These are phyloP conservation scores for Dastarcus helophoroides DNA, from an alignment of 2,888 invertebrate species.

Conservation along the genomic window DNA sequence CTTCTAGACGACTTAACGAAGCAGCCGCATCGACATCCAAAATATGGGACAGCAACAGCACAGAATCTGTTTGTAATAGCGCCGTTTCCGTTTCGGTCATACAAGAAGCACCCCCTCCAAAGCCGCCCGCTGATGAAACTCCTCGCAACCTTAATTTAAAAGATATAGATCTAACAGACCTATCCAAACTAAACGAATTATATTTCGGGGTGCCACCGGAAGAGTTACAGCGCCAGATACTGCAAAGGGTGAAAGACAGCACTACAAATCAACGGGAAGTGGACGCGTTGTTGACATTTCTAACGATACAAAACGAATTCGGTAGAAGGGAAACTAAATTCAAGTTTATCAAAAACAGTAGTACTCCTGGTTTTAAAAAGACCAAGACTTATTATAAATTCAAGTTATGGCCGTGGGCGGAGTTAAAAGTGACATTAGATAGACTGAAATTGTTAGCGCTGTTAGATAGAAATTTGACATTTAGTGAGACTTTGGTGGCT, in stretches of 20 bases:
- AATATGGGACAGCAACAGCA: conserved; percentile 31
- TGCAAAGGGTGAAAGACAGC: no score
- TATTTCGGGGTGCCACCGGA: no score
- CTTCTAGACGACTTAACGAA: conserved; percentile 3
- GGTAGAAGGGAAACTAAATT: no score
- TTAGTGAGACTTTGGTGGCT: conserved; percentile 70
- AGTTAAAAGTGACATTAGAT: conserved; percentile 82
- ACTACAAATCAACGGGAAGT: no score
- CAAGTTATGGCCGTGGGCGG: conserved; percentile 49
- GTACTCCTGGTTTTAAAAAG: conserved; percentile 22
- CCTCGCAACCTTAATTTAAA: conserved; percentile 5
- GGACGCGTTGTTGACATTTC: no score
- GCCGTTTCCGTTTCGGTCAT: conserved; percentile 40
- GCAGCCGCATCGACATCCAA: background rate
- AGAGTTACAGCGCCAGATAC: no score
- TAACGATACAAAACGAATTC: no score
- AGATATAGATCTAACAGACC: conserved; percentile 13
- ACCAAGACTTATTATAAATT: conserved; percentile 58
- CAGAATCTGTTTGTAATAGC: conserved; percentile 38
- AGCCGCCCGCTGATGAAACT: conserved; percentile 2
- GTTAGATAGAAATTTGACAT: conserved; percentile 82
- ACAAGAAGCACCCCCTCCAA: conserved; percentile 20
- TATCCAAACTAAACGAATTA: no score
- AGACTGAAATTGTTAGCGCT: conserved; percentile 83
- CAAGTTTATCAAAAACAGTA: no score